Base-by-base conservation (phyloP, 2,888 invertebrate species). In the Thecophora atra region DNA sequence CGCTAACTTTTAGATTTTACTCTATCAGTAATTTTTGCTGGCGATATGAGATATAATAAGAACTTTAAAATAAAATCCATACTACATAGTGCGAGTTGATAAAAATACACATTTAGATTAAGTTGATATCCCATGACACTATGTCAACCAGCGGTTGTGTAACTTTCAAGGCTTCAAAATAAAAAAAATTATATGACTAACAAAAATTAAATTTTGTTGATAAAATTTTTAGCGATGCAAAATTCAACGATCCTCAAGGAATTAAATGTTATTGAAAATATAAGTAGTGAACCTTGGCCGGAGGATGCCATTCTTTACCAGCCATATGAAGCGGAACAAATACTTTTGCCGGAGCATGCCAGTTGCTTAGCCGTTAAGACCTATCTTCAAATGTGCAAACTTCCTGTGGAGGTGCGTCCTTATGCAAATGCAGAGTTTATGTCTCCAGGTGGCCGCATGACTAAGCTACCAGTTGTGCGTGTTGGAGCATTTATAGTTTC, bases 391-490 rank as follows among this genome's bases (percentile, higher is more conserved):
- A 98, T 99, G 95, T 95, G 95, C 82, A 91, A 92, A 71, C 89
- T 99, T 0, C 91, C 93, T 0, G 97, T 93, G 84, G 89, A 91
- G 79, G 91, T 96, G 6, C 94, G 95, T 77, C 92, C 93, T 79
- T 89, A 93, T 76, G 91, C 93, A 80, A 99, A 99, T 88, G 98
- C 98, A 0, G 97, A 98, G 82, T 94, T 94, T 83, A 98, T 99
- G 95, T 98, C 98, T 0, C 98, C 98, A 0, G 94, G 96, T 6
- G 96, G 96, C 0, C 91, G 84, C 2, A 84, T 85, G 82, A 87
- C 87, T 3, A 87, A 93, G 78, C 92, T 99, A 0, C 99, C 99
- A 0, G 96, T 99, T 81, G 91, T 99, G 72, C 93, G 94, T 82
- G 94, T 95, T 77, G 97, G 97, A 0, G 92, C 93, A 0, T 95